Evolutionary conservation across 23 tunicate species (phyloP), one percentile per base, ranked within the genome.

Genomic region (Styela clava): DNA sequence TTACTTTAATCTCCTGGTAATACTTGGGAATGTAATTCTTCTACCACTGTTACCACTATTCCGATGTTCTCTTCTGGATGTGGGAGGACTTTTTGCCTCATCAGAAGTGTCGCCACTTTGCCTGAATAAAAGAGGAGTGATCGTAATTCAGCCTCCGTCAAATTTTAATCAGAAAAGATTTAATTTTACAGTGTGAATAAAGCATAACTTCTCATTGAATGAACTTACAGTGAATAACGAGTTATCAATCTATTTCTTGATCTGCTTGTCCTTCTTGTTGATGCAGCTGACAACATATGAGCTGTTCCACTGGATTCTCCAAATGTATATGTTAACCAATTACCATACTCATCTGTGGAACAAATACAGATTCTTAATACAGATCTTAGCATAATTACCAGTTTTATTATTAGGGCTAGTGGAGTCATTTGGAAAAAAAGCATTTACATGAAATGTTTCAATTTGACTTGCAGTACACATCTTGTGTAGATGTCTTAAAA

Each of bases 251-350:
- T 26, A 25, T 5, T 65, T 33, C 78, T 31, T 5, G 27, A 24
- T 25, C 35, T 77, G 5, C 27, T 51, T 21, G 30, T 79, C n/a
- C 36, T 34, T 26, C 29, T 62, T 3, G 51, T 3, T 20, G 67
- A 22, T 3, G 34, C 27, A 2, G 65, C 22, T 3, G 72, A 16
- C 35, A 76, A 19, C 67, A 76, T 76, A 3, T 76, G 67, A 24
- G 81, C 81, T 1, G 65, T 76, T 52, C 81, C 81, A 44, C 65
- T 76, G 12, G 81, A 85, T 26, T 74, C 52, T 21, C 87, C 68
- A 74, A 91, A 91, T 19, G 97, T 87, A 65, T 91, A 91, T n/a
- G 97, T 87, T 77, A 84, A 64, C 86, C 82, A 86, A 0, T 79
- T 74, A 12, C 97, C 97, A 35, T 74, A 27, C 31, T 87, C 91